A percentile compares a stretch with the other conserved stretches of the same genome.
These are phyloP conservation scores for Scleropages formosus DNA, from an alignment of 2,797 vertebrate species.

Conservation along the genomic window DNA sequence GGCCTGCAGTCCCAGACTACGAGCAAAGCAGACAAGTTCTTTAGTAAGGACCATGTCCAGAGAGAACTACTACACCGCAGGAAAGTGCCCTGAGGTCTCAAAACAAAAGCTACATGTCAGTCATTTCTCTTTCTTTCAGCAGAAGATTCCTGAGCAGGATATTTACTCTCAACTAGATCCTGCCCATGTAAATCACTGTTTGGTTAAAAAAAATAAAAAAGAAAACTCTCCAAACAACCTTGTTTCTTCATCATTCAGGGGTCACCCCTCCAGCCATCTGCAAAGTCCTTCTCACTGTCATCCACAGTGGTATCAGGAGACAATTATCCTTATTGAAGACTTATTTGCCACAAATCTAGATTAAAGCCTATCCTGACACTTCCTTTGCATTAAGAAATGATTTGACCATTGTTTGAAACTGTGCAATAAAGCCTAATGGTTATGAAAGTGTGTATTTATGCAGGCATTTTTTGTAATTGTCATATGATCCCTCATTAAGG, in stretches of 20 bases:
- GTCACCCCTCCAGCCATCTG: conserved; percentile 1
- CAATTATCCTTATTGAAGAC: conserved; percentile 16
- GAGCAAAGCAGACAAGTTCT: neutral
- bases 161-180: conserved; percentile 24
- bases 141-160: neutral
- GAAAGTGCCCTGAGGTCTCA: neutral
- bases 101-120: neutral
- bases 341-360: conserved; percentile 17
- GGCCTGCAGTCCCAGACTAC: neutral
- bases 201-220: conserved; percentile 8
- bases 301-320: conserved; percentile 10
- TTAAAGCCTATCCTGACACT: conserved; percentile 2
- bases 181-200: neutral
- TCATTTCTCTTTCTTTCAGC: no score
- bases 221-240: conserved; percentile 14
- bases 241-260: neutral
- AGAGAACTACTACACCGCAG: neutral
- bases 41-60: neutral
- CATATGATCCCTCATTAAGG: neutral
- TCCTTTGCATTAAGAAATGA: conserved; percentile 9
- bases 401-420: neutral
- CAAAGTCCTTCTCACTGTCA: neutral
- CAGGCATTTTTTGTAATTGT: neutral
- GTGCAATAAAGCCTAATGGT: conserved; percentile 3
- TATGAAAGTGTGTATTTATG: neutral